Evolutionary conservation across 2,113 vertebrate species (phyloP), one percentile per base, ranked within the genome.

Genomic region (Syrrhaptes paradoxus): DNA sequence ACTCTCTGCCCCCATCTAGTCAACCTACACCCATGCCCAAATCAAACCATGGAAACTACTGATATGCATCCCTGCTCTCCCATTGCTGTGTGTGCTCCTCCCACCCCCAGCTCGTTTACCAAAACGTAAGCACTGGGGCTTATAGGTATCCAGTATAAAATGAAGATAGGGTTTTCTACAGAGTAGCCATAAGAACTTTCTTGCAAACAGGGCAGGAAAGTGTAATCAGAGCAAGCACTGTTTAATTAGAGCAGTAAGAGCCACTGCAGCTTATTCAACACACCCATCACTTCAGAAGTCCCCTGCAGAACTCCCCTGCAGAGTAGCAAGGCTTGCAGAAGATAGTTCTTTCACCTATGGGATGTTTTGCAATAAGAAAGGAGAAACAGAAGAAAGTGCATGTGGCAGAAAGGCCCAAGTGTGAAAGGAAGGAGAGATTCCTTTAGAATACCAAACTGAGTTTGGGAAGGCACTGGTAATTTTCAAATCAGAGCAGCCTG

Each of bases 231-330:
- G 55, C 63, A 72, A 75, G 31, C 11, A 58, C 9, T 31, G 36
- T 62, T 87, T 66, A 83, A 80, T 77, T 83, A 90, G 25, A 13
- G 11, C 28, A 84, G 55, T 36, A 70, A 1, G 2, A 76, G 36
- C 36, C 1, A 1, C 1, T 65, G n/a, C 8, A 65, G 68, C 13
- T 61, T 62, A 54, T 54, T 86, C 31, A 57, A 85, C 58, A 57
- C 7, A 9, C 8, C 0, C 0, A 31, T 38, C 15, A 2, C 54
- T 72, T 24, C 32, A 43, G 16, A 74, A 82, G 49, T 49, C 48
- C 32, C 49, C 72, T 36, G 18, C 58, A 84, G 72, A 93, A 41
- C 38, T 38, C 38, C 38, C 38, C 38, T 38, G 22, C 57, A 83
- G 71, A 93, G 67, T 7, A 4, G 32, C 1, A 0, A 68, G 48